A percentile compares a stretch with the other conserved stretches of the same genome.
phyloP scores from a whole-genome alignment of 2,113 vertebrate genomes.

The Seriola dumerili region DNA sequence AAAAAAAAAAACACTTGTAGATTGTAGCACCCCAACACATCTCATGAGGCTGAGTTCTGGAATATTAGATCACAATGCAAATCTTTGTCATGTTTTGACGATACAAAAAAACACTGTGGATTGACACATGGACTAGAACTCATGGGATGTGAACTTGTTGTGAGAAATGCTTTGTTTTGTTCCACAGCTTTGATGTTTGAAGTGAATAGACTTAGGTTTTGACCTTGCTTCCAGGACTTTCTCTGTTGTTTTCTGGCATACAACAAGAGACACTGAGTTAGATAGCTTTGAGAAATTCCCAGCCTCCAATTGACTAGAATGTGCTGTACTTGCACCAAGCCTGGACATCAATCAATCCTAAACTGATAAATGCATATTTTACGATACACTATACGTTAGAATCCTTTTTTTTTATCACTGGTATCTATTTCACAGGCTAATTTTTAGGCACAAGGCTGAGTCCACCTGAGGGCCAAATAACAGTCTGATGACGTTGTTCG shows the following conservation, averaged over 20 bases:
- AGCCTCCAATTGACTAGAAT: background rate
- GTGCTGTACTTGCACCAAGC: background rate
- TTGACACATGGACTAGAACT: background rate
- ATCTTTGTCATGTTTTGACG: background rate
- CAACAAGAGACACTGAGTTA: background rate
- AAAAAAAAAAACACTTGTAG: too few relatives aligned
- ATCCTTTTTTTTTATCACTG: background rate
- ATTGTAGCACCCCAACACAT: too few relatives aligned
- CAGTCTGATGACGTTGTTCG: background rate
- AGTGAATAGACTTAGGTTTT: background rate
- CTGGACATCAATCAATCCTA: constrained; percentile 31
- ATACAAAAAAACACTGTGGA: background rate
- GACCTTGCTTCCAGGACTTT: background rate
- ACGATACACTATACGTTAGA: constrained; percentile 5
- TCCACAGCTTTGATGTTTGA: background rate
- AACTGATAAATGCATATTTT: constrained; percentile 24
- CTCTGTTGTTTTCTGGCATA: background rate
- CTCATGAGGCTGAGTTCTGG: background rate
- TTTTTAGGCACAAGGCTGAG: background rate
- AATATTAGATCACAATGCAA: background rate
- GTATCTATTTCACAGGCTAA: constrained; percentile 22
- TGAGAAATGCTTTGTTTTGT: background rate
- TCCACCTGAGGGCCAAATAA: background rate
- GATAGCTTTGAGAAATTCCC: background rate
- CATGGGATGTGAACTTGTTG: background rate